Conservation (phyloP, 2,888 invertebrate genomes). For the Acronicta psi region DNA sequence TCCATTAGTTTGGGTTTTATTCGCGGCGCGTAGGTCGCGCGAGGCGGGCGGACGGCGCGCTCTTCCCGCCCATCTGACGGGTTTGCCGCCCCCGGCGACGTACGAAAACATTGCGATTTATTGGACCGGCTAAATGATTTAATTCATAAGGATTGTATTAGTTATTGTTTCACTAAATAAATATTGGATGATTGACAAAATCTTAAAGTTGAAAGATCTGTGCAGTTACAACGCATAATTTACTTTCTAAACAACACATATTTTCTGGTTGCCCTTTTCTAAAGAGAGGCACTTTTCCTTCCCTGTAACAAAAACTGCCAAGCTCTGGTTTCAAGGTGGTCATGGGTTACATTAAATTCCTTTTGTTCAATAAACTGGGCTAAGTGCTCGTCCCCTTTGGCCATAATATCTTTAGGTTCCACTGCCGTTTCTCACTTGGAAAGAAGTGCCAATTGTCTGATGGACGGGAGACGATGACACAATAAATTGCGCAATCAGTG, state of each 20-base stretch:
- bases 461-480: constrained; percentile 18
- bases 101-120: constrained; percentile 53
- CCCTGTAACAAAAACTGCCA: constrained; percentile 12
- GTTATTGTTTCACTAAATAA: constrained; percentile 17
- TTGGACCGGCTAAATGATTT: constrained; percentile 40
- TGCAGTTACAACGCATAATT: too few species aligned
- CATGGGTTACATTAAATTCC: constrained; percentile 30
- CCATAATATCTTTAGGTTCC: constrained; percentile 30
- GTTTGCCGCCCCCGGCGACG: constrained; percentile 61
- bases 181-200: background rate
- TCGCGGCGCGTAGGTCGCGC: constrained; percentile 45
- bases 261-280: background rate
- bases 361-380: constrained; percentile 46
- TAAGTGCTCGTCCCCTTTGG: constrained; percentile 35
- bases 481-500: constrained; percentile 27
- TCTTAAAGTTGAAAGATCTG: too few species aligned
- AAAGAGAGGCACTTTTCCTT: constrained; percentile 2
- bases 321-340: constrained; percentile 17
- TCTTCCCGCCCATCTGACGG: constrained; percentile 78
- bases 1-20: constrained; percentile 40
- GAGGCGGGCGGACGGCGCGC: constrained; percentile 75
- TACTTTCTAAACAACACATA: constrained; percentile 1
- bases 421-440: constrained; percentile 17
- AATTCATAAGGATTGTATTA: constrained; percentile 37
- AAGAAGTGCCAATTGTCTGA: constrained; percentile 31